A percentile compares a stretch with the other conserved stretches of the same genome.
These are phyloP conservation scores for Ophiothrix spiculata DNA, from an alignment of 35 echinoderm and acorn worm species.

Conservation along the genomic window DNA sequence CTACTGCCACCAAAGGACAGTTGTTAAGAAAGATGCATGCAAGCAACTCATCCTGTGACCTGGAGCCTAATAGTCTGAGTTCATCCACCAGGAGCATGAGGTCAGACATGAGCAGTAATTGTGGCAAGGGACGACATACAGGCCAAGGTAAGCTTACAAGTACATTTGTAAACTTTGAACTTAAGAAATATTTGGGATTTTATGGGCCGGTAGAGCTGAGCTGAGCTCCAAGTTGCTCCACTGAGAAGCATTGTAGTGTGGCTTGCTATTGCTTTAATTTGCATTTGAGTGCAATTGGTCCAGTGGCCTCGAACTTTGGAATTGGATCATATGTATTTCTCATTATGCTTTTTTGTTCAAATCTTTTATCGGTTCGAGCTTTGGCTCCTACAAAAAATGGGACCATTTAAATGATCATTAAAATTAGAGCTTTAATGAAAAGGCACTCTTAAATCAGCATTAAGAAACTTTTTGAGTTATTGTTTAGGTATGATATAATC, in stretches of 20 bases:
- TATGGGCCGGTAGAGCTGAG: neutral
- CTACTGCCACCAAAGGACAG: conserved; percentile 17
- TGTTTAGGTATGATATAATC: too few relatives aligned
- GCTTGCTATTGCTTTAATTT: neutral
- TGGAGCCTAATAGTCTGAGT: conserved; percentile 47
- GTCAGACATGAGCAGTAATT: conserved; percentile 39
- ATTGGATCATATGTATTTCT: too few relatives aligned
- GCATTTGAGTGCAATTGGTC: too few relatives aligned
- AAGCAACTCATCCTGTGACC: conserved; percentile 48
- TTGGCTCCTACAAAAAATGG: too few relatives aligned
- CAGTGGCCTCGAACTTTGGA: too few relatives aligned
- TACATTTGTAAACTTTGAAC: neutral
- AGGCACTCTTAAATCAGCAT: too few relatives aligned
- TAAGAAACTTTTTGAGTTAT: too few relatives aligned
- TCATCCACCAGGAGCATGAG: conserved; percentile 77
- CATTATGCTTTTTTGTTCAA: too few relatives aligned
- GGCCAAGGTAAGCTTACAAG: neutral
- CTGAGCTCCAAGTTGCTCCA: neutral
- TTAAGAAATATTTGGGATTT: neutral
- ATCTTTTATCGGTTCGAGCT: too few relatives aligned
- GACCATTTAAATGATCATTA: too few relatives aligned
- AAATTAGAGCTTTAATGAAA: too few relatives aligned
- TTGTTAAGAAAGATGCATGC: conserved; percentile 25
- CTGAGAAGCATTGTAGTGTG: neutral
- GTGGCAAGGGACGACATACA: neutral